Evolutionary conservation across 2,113 vertebrate species (phyloP).

Genomic region (Galemys pyrenaicus): DNA sequence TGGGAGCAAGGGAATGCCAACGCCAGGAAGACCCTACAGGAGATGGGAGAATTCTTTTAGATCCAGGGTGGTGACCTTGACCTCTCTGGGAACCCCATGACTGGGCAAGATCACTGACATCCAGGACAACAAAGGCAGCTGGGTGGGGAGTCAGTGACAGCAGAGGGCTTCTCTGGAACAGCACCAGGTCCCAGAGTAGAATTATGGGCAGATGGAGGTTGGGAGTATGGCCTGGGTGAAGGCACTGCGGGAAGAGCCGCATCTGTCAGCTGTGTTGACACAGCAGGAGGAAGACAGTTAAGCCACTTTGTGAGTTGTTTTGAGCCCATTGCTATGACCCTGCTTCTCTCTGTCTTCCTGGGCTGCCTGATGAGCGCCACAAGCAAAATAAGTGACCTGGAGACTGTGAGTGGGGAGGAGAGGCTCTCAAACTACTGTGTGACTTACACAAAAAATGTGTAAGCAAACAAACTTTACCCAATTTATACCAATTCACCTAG

Average conservation of each 20-base stretch:
- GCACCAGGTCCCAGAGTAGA: constrained; percentile 89
- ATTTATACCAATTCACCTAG: background rate
- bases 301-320: constrained; percentile 89
- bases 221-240: constrained; percentile 92
- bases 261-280: constrained; percentile 84
- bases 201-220: constrained; percentile 90
- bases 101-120: constrained; percentile 96
- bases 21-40: constrained; percentile 91
- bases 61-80: constrained; percentile 98
- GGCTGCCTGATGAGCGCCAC: constrained; percentile 92
- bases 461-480: too few relatives aligned
- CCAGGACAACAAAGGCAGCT: constrained; percentile 98
- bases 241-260: constrained; percentile 88
- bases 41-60: constrained; percentile 97
- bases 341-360: constrained; percentile 90
- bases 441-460: background rate
- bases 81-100: constrained; percentile 93
- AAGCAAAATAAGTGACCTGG: constrained; percentile 91
- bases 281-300: constrained; percentile 93
- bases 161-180: constrained; percentile 87
- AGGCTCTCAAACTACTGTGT: constrained; percentile 50
- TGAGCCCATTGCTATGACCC: constrained; percentile 75
- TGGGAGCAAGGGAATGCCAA: constrained; percentile 90
- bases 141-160: constrained; percentile 94
- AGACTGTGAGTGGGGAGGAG: background rate